Percentiles rank a stretch among this genome's conserved stretches.
phyloP scores from a whole-genome alignment of 2,888 invertebrate species.

The Synanthedon myopaeformis region DNA sequence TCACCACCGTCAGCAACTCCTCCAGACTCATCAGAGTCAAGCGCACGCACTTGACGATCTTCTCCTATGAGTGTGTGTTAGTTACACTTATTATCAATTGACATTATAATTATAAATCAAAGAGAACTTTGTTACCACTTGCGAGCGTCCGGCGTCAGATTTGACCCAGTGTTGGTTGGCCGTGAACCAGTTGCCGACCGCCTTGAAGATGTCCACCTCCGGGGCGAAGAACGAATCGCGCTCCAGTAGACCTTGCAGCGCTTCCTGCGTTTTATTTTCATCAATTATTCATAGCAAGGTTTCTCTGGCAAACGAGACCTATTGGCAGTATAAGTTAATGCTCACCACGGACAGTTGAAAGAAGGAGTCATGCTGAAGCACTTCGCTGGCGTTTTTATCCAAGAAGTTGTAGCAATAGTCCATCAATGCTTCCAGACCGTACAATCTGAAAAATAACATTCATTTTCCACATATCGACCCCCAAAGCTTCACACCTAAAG shows the following conservation, averaged over 20 bases:
- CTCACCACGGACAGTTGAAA: constrained; percentile 84
- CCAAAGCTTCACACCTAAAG: no score
- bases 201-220: constrained; percentile 94
- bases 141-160: constrained; percentile 71
- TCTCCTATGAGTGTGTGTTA: no score
- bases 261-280: constrained; percentile 64
- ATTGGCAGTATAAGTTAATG: constrained; percentile 3
- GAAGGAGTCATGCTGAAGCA: constrained; percentile 88
- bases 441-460: constrained; percentile 51
- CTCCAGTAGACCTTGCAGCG: constrained; percentile 86
- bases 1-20: constrained; percentile 88
- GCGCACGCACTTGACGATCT: constrained; percentile 76
- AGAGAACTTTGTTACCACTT: constrained; percentile 62
- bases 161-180: constrained; percentile 78
- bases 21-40: constrained; percentile 89
- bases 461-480: no score
- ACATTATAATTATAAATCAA: no score
- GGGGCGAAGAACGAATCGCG: constrained; percentile 97
- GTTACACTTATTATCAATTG: no score
- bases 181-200: constrained; percentile 88
- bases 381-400: constrained; percentile 88
- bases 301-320: no score
- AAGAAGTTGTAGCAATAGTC: constrained; percentile 90
- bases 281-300: no score
- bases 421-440: constrained; percentile 74